Evolutionary conservation across 35 echinoderm and acorn worm species (phyloP).

Genomic region (Heliocidaris tuberculata): DNA sequence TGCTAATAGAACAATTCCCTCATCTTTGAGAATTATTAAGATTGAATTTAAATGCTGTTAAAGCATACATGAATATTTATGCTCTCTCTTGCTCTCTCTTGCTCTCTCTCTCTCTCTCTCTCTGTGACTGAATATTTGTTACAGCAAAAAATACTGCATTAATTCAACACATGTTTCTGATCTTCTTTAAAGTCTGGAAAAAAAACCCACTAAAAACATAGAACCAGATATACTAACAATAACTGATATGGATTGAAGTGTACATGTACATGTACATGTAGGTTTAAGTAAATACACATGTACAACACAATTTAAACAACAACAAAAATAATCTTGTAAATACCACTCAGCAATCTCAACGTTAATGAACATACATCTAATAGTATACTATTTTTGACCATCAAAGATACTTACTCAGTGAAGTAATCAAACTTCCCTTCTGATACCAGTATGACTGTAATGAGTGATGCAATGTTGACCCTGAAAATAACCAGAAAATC

Average conservation of each 20-base stretch:
- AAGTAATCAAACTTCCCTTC: constrained; percentile 73
- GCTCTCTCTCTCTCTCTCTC: no score
- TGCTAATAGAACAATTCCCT: no score
- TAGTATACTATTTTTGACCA: not conserved
- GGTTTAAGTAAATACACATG: not conserved
- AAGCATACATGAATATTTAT: no score
- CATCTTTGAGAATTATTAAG: no score
- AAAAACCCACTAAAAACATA: no score
- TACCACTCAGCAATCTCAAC: not conserved
- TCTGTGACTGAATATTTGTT: no score
- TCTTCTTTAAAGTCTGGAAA: no score
- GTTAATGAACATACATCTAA: not conserved
- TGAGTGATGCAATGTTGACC: constrained; percentile 77
- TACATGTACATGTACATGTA: not conserved
- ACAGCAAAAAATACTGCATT: no score
- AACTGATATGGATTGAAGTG: not conserved
- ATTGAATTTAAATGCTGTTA: no score
- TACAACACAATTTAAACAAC: not conserved
- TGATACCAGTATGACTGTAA: constrained; percentile 63
- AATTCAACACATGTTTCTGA: no score
- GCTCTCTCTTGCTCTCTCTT: no score
- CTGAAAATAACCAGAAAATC: constrained; percentile 41
- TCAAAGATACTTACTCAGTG: constrained; percentile 62
- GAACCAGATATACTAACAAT: no score
- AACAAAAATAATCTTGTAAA: not conserved